phyloP scores from a whole-genome alignment of 2,113 vertebrate species.

The Sardina pilchardus region DNA sequence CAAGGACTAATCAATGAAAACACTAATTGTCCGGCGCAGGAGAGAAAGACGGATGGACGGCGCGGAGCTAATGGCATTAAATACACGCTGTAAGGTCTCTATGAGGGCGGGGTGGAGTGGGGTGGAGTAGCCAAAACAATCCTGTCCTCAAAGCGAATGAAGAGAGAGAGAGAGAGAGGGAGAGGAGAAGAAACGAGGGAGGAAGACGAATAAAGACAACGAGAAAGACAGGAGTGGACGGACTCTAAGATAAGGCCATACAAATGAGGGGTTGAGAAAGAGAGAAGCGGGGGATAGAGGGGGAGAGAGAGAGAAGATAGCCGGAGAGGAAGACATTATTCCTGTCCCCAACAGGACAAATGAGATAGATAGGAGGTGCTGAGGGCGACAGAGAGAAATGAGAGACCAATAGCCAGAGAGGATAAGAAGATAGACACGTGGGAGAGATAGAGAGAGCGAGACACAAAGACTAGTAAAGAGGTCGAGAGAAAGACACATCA shows the following conservation, averaged over 20 bases:
- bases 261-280: neutral
- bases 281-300: neutral
- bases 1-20: neutral
- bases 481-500: neutral
- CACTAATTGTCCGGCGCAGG: neutral
- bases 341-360: neutral
- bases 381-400: neutral
- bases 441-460: neutral
- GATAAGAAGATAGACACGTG: neutral
- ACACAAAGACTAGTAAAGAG: neutral
- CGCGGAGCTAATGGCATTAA: neutral
- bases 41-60: neutral
- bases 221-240: neutral
- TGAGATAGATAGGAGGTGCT: slow-evolving; percentile 29
- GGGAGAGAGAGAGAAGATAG: neutral
- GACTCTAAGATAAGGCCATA: neutral
- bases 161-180: neutral
- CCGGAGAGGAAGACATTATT: neutral
- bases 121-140: neutral
- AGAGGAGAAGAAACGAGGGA: neutral
- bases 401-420: neutral
- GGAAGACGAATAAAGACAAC: neutral
- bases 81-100: neutral
- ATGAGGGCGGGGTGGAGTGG: neutral
- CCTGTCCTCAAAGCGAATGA: neutral